Percentiles rank a stretch among this genome's conserved stretches.
phyloP scores from a whole-genome alignment of 1,140 invertebrate genomes.

The Penaeus vannamei region DNA sequence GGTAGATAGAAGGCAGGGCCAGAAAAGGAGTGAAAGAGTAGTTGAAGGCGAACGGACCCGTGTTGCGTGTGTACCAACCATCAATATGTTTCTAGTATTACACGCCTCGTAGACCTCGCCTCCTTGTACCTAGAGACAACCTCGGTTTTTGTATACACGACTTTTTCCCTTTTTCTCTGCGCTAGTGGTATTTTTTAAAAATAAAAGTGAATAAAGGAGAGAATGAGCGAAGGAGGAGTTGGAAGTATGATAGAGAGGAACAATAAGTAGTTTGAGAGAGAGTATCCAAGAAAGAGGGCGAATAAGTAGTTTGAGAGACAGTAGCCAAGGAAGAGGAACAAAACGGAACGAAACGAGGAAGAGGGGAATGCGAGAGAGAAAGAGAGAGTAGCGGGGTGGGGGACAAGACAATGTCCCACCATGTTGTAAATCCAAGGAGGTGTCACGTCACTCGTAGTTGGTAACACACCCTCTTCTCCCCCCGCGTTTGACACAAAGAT shows the following conservation, averaged over 20 bases:
- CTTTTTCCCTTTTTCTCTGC: too few species aligned
- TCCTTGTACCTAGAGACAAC: too few species aligned
- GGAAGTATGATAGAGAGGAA: neutral
- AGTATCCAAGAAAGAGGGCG: neutral
- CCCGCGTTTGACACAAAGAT: too few species aligned
- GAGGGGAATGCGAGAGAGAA: constrained; percentile 2
- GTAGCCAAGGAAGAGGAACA: neutral
- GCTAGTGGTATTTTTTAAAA: too few species aligned
- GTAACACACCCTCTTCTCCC: too few species aligned
- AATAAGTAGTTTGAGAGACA: neutral
- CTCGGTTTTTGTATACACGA: too few species aligned
- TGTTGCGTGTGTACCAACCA: too few species aligned
- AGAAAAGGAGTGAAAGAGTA: neutral
- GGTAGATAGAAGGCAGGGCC: too few species aligned
- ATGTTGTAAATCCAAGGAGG: too few species aligned
- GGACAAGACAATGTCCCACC: neutral
- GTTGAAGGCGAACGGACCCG: neutral
- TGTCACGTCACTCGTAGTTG: too few species aligned
- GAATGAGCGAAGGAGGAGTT: neutral
- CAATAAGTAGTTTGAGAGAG: neutral
- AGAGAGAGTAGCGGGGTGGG: neutral
- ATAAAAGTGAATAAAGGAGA: neutral
- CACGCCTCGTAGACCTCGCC: too few species aligned
- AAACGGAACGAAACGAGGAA: neutral
- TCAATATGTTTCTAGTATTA: too few species aligned